Conservation (phyloP, 2,888 invertebrate species). For the Cerastoderma edule region DNA sequence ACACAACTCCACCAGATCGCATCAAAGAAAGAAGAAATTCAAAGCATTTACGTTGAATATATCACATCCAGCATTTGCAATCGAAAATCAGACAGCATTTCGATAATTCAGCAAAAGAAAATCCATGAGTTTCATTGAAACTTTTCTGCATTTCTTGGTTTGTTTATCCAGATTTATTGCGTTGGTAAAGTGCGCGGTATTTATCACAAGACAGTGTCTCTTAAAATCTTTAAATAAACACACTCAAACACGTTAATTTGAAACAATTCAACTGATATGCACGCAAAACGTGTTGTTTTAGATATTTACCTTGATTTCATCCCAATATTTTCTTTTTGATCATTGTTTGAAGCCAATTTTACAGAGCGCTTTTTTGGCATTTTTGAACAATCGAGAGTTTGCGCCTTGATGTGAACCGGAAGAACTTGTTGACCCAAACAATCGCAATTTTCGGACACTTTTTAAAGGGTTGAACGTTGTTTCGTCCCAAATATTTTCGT, state of each 20-base stretch:
- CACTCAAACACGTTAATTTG: not conserved
- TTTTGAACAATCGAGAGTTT: constrained; percentile 43
- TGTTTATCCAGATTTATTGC: too few species aligned
- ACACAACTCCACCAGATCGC: too few species aligned
- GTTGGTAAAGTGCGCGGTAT: constrained; percentile 18
- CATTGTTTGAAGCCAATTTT: constrained; percentile 44
- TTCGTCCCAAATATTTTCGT: too few species aligned
- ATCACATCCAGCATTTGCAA: too few species aligned
- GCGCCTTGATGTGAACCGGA: constrained; percentile 55
- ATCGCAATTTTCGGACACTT: not conserved
- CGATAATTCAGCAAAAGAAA: too few species aligned
- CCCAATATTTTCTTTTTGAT: constrained; percentile 54
- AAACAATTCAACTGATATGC: not conserved
- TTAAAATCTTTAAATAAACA: constrained; percentile 4
- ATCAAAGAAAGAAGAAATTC: too few species aligned
- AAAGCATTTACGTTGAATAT: too few species aligned
- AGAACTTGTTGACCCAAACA: constrained; percentile 29
- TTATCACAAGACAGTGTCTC: not conserved
- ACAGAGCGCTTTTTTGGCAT: constrained; percentile 61
- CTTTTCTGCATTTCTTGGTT: too few species aligned
- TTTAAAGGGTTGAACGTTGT: too few species aligned
- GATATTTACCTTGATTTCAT: constrained; percentile 43
- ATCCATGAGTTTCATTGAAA: too few species aligned
- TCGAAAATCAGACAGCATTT: too few species aligned
- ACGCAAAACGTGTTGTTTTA: not conserved